Percentiles rank a stretch among this genome's conserved stretches.
Conservation (phyloP, 2,797 vertebrate species). For the Micromesistius poutassou region DNA sequence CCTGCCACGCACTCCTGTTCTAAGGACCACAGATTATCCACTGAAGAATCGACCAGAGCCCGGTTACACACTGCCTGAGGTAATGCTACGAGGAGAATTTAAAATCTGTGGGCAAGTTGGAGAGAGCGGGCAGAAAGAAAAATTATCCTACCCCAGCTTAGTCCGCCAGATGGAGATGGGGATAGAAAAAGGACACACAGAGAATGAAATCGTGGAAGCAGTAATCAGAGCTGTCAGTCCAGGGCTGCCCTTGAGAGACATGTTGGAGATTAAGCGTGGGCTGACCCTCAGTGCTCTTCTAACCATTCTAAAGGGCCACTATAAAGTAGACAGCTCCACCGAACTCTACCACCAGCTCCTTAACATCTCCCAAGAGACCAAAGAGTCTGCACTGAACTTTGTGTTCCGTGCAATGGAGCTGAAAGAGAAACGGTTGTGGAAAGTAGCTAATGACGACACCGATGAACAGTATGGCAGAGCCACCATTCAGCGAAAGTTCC, state of each 20-base stretch:
- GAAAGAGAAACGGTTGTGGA: conserved; percentile 18
- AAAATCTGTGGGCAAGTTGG: conserved; percentile 4
- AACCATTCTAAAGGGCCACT: background rate
- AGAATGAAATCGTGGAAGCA: background rate
- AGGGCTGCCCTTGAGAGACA: background rate
- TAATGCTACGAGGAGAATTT: conserved; percentile 4
- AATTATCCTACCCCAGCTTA: background rate
- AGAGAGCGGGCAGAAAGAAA: no score
- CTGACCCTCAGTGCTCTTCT: background rate
- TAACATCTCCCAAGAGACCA: conserved; percentile 18
- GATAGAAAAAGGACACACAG: background rate
- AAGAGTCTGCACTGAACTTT: conserved; percentile 22
- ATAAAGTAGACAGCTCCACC: background rate
- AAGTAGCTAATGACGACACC: conserved; percentile 17
- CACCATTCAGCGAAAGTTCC: conserved; percentile 31
- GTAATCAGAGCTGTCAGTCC: conserved; percentile 2
- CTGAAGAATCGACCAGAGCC: no score
- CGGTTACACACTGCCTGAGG: background rate
- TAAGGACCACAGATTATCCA: background rate
- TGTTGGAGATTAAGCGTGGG: conserved; percentile 6
- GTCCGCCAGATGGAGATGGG: background rate
- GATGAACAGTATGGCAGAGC: conserved; percentile 25
- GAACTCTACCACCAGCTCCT: conserved; percentile 18
- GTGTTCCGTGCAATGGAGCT: conserved; percentile 8
- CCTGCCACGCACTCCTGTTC: background rate